Conservation (phyloP, 2,113 vertebrate species). For the Dipodomys stephensi region DNA sequence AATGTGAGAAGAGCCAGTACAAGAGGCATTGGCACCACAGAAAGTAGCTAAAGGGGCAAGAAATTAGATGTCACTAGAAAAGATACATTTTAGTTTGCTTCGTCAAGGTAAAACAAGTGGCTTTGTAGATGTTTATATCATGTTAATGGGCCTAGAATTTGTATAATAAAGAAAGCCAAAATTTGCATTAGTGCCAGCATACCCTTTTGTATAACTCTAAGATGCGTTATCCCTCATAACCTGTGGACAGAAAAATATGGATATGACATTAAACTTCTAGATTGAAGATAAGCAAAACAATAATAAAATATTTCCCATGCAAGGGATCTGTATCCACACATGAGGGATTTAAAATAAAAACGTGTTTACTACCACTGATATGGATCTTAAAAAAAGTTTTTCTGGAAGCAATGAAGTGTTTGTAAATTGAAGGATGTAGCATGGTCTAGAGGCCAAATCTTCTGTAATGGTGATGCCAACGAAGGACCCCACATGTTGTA, state of each 20-base stretch:
- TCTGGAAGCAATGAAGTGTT: background rate
- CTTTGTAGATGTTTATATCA: background rate
- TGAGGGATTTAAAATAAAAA: conserved; percentile 27
- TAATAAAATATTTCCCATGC: background rate
- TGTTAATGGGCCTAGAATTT: conserved; percentile 18
- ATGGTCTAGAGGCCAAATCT: background rate
- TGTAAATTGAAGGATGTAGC: background rate
- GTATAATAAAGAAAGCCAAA: conserved; percentile 25
- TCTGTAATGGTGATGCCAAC: background rate
- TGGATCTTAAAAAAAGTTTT: background rate
- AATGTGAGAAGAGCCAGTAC: background rate
- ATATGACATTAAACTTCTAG: conserved; percentile 24
- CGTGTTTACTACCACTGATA: conserved; percentile 17
- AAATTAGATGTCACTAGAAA: conserved; percentile 39
- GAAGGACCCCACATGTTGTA: background rate
- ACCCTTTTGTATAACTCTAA: conserved; percentile 13
- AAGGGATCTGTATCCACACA: background rate
- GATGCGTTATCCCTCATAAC: background rate
- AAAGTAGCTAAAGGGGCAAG: conserved; percentile 5
- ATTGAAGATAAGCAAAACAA: conserved; percentile 35
- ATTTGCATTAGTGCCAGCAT: background rate
- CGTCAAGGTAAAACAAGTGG: conserved; percentile 43
- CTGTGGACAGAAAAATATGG: background rate
- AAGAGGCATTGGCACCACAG: background rate
- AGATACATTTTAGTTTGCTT: background rate